Base-by-base conservation (phyloP, 2,888 invertebrate species). In the Nowickia ferox region DNA sequence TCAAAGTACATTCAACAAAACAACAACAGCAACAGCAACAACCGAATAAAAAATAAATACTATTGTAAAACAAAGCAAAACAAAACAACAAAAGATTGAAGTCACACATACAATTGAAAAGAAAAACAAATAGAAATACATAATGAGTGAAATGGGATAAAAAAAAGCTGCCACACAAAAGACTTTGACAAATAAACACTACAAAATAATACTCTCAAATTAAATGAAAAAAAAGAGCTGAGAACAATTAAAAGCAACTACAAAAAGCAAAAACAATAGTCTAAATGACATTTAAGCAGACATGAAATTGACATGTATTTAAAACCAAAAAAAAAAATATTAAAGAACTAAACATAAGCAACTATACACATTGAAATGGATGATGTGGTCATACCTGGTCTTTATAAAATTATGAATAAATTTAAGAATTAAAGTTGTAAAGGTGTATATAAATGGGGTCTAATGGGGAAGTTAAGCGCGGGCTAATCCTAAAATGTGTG, bases 171-270 rank as follows among this genome's bases (percentile, higher is more conserved):
- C 17, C 71, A 84, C 57, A 68, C 30, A 75, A 71, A 80, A 53
- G 57, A 76, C 80, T 80, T 80, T 80, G 71, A 84, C 84, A 84
- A 80, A 80, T 76, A 84, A 80, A 84, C 80, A 84, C 80, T 61
- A 76, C 59, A 80, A 76, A 71, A 80, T 76, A 80, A 80, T 80
- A 59, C 65, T 57, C 51, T 42, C 13, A 42, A 65, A 65, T 63
- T 3, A 55, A 57, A 57, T 13, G 30, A 69, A 46, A n/a, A 55
- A 15, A 11, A 61, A 15, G 42, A 66, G 63, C 44, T 46, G 46
- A 53, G 13, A 59, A 55, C 61, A 71, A 61, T 15, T 61, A 71
- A 75, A 44, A 53, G 42, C 44, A 55, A 55, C 44, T 19, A 75
- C 53, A 76, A 65, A 69, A 15, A 82, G 19, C 48, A 82, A 46